phyloP scores from a whole-genome alignment of 2,113 vertebrate species.

The Pelmatolapia mariae region DNA sequence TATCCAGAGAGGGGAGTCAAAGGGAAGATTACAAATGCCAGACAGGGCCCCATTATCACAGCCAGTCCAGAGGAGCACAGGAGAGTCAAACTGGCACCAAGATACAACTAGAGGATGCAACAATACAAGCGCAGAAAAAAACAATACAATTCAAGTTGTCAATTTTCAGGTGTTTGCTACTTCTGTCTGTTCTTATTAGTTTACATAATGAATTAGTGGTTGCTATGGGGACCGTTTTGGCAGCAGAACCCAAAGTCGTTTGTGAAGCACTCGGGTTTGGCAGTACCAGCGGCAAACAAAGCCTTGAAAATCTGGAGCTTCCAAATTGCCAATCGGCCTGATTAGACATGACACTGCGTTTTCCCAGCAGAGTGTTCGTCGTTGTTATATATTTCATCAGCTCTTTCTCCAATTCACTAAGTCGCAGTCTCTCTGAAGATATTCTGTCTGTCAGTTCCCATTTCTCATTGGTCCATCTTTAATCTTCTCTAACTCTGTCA shows the following conservation, averaged over 20 bases:
- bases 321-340: slow-evolving; percentile 62
- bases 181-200: slow-evolving; percentile 14
- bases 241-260: slow-evolving; percentile 17
- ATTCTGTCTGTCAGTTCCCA: slow-evolving; percentile 26
- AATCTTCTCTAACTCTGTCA: slow-evolving; percentile 22
- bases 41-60: slow-evolving; percentile 33
- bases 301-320: slow-evolving; percentile 47
- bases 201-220: slow-evolving; percentile 20
- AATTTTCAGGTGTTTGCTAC: slow-evolving; percentile 24
- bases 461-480: slow-evolving; percentile 37
- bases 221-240: slow-evolving; percentile 39
- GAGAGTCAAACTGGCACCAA: slow-evolving; percentile 33
- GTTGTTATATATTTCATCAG: slow-evolving; percentile 45
- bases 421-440: slow-evolving; percentile 24
- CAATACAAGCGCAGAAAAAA: neutral
- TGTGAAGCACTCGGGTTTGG: slow-evolving; percentile 29
- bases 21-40: slow-evolving; percentile 44
- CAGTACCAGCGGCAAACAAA: slow-evolving; percentile 36
- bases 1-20: slow-evolving; percentile 31
- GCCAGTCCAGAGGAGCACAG: slow-evolving; percentile 27
- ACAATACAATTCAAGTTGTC: neutral
- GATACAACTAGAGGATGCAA: neutral
- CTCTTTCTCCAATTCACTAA: slow-evolving; percentile 35
- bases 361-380: slow-evolving; percentile 37
- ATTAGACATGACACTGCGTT: slow-evolving; percentile 57